Conservation (phyloP, 2,797 vertebrate genomes). For the Brachyrhaphis roseni region DNA sequence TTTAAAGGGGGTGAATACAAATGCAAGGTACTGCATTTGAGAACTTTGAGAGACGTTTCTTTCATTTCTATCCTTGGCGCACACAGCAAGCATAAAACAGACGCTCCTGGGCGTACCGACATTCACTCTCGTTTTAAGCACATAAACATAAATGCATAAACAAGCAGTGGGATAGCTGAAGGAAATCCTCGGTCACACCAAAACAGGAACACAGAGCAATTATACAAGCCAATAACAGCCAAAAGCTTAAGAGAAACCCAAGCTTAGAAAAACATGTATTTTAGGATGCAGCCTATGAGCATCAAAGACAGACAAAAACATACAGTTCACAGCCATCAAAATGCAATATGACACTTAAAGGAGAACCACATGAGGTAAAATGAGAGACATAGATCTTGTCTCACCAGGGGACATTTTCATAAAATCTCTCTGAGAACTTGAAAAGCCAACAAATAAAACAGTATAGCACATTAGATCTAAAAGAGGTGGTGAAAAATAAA, state of each 20-base stretch:
- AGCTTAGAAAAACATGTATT: constrained; percentile 15
- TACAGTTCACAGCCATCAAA: constrained; percentile 8
- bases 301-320: background rate
- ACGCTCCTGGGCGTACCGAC: constrained; percentile 12
- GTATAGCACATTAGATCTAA: constrained; percentile 5
- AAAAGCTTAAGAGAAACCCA: constrained; percentile 22
- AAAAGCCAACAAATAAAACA: constrained; percentile 52
- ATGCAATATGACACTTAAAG: constrained; percentile 4
- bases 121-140: constrained; percentile 18
- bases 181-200: constrained; percentile 29
- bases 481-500: constrained; percentile 66
- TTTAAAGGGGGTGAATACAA: background rate
- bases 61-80: constrained; percentile 10
- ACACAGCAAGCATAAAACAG: constrained; percentile 9
- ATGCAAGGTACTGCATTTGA: background rate
- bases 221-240: constrained; percentile 11
- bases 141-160: constrained; percentile 49
- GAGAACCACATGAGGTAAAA: constrained; percentile 20
- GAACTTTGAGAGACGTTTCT: background rate
- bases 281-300: constrained; percentile 5
- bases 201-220: constrained; percentile 29
- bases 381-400: constrained; percentile 40
- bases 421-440: constrained; percentile 54
- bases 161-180: constrained; percentile 33
- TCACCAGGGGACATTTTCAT: constrained; percentile 39